A percentile compares a stretch with the other conserved stretches of the same genome.
These are phyloP conservation scores for Datnioides undecimradiatus DNA, from an alignment of 2,113 vertebrate genomes.

Conservation along the genomic window DNA sequence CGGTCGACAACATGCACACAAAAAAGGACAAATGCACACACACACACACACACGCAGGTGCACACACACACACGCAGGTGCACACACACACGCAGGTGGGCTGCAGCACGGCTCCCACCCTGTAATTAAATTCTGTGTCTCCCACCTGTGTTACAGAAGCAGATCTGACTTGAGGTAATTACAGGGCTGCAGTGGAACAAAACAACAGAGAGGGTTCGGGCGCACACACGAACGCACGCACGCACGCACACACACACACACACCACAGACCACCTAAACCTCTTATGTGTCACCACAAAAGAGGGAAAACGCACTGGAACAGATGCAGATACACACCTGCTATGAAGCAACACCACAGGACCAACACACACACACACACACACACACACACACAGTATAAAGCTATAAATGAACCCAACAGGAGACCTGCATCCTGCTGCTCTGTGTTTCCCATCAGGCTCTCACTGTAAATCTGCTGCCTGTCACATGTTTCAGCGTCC, in stretches of 20 bases:
- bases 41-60: constrained; percentile 24
- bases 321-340: constrained; percentile 36
- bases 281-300: constrained; percentile 24
- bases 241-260: constrained; percentile 9
- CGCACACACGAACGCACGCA: constrained; percentile 16
- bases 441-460: constrained; percentile 34
- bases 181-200: constrained; percentile 66
- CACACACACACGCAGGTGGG: constrained; percentile 49
- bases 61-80: constrained; percentile 1
- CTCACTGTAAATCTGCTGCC: constrained; percentile 42
- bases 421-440: constrained; percentile 11
- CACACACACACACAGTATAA: constrained; percentile 11
- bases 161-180: constrained; percentile 69
- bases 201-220: constrained; percentile 44
- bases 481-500: constrained; percentile 10
- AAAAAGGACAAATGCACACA: constrained; percentile 2
- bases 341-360: constrained; percentile 6
- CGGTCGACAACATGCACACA: background rate
- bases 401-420: constrained; percentile 30
- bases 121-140: constrained; percentile 75
- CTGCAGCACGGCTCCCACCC: constrained; percentile 46
- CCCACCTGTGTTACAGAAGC: constrained; percentile 73
- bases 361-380: background rate
- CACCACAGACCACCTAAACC: constrained; percentile 8
- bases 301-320: background rate